These are phyloP conservation scores for Rachycentron canadum DNA, from an alignment of 2,797 vertebrate genomes.

Conservation along the genomic window DNA sequence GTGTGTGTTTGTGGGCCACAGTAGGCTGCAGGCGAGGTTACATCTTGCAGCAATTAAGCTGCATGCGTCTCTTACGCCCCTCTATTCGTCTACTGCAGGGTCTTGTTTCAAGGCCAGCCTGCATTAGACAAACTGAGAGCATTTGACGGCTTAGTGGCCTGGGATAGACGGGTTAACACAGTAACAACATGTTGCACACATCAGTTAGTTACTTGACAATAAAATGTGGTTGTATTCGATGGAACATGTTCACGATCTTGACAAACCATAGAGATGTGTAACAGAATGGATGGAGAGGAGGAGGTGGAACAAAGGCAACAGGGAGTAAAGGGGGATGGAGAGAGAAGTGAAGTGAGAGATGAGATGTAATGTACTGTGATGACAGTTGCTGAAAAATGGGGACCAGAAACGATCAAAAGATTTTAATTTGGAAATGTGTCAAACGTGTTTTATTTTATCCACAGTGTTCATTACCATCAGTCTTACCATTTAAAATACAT, in stretches of 20 bases:
- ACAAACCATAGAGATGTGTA: conserved; percentile 53
- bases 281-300: conserved; percentile 8
- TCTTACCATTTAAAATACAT: conserved; percentile 51
- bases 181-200: conserved; percentile 74
- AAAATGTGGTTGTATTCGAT: conserved; percentile 65
- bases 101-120: conserved; percentile 80
- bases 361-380: conserved; percentile 25
- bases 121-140: conserved; percentile 70
- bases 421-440: conserved; percentile 32
- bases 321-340: neutral
- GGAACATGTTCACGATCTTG: conserved; percentile 57
- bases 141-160: conserved; percentile 72
- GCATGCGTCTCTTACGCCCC: conserved; percentile 80
- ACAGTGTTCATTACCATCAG: conserved; percentile 25
- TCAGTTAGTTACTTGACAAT: conserved; percentile 66
- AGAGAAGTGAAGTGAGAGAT: conserved; percentile 1
- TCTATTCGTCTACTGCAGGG: conserved; percentile 72
- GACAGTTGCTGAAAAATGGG: conserved; percentile 32
- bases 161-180: conserved; percentile 51
- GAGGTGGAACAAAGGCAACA: neutral
- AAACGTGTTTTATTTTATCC: conserved; percentile 46
- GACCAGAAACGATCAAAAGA: conserved; percentile 7
- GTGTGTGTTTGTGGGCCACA: conserved; percentile 76
- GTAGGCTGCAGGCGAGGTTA: conserved; percentile 80
- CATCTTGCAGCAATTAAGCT: conserved; percentile 86